phyloP scores from a whole-genome alignment of 2,113 vertebrate species.

The Macroglossus sobrinus region DNA sequence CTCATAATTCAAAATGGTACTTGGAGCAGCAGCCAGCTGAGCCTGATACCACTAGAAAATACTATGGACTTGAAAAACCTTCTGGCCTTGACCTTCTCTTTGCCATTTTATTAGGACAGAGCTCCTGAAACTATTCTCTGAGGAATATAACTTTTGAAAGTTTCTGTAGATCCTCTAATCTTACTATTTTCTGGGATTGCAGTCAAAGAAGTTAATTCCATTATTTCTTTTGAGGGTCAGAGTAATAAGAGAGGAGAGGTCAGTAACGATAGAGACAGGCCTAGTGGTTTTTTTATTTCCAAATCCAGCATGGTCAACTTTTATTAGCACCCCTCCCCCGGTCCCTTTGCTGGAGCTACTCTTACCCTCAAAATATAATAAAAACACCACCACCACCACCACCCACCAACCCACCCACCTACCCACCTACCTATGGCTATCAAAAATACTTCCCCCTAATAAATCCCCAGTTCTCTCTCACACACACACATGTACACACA shows the following conservation, averaged over 20 bases:
- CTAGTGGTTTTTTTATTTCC: neutral
- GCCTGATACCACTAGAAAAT: neutral
- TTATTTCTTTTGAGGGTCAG: neutral
- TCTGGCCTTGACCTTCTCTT: slow-evolving; percentile 20
- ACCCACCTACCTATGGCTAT: neutral
- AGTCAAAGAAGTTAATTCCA: neutral
- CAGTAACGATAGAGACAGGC: neutral
- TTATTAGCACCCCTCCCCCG: neutral
- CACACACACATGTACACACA: neutral
- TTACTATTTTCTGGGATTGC: neutral
- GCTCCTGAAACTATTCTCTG: neutral
- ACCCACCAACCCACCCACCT: neutral
- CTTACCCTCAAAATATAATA: neutral
- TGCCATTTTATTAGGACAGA: neutral
- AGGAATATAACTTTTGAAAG: neutral
- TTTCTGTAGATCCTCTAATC: neutral
- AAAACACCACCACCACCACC: neutral
- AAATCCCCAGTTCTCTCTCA: neutral
- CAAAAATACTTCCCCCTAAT: neutral
- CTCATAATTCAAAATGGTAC: neutral
- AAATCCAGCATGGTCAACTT: neutral
- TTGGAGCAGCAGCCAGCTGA: neutral
- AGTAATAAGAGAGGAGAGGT: neutral
- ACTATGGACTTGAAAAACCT: neutral
- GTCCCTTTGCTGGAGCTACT: neutral